These are phyloP conservation scores for Myotis findleyi DNA, from an alignment of 2,797 vertebrate genomes.

Conservation along the genomic window DNA sequence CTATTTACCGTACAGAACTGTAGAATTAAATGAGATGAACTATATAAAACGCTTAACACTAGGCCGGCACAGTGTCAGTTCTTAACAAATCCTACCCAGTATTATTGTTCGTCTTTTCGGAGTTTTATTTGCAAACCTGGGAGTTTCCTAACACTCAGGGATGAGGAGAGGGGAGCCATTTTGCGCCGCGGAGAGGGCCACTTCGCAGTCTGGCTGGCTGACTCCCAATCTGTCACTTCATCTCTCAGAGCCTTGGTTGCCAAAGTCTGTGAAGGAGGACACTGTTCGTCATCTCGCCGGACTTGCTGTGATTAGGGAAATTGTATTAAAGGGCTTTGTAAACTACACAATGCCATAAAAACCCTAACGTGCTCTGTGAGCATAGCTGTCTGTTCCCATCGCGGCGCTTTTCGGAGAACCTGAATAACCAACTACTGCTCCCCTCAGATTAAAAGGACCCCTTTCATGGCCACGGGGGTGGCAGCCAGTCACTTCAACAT, in stretches of 20 bases:
- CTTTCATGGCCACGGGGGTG: neutral
- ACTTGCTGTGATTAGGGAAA: neutral
- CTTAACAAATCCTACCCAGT: neutral
- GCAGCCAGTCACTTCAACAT: neutral
- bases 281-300: neutral
- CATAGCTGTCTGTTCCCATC: neutral
- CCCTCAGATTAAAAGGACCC: conserved; percentile 41
- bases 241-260: neutral
- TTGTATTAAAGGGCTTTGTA: neutral
- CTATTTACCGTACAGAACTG: neutral
- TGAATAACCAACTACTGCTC: neutral
- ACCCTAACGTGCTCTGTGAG: neutral
- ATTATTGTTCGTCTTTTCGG: neutral
- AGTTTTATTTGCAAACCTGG: neutral
- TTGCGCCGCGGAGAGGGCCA: neutral
- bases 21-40: conserved; percentile 20
- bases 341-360: neutral
- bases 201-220: neutral
- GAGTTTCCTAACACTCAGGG: neutral
- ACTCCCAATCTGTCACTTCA: neutral
- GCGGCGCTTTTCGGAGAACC: conserved; percentile 22
- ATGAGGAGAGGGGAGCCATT: neutral
- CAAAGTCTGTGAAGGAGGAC: conserved; percentile 8
- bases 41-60: neutral
- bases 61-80: neutral